These are phyloP conservation scores for Bergia puertoricense DNA, from an alignment of 92 coral and sea anemone genomes.

Conservation along the genomic window DNA sequence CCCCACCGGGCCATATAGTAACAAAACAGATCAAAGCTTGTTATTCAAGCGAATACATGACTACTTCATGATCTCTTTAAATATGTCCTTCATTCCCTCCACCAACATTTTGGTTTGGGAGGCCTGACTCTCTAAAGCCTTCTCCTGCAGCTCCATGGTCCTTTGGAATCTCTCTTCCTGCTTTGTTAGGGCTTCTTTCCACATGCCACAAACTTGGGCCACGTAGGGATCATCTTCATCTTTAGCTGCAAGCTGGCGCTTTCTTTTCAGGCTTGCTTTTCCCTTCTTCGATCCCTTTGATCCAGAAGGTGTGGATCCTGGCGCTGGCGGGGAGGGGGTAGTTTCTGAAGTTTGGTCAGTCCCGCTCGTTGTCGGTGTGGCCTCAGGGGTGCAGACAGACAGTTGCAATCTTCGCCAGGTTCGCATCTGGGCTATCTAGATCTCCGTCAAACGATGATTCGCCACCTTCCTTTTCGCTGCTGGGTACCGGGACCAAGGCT, in stretches of 20 bases:
- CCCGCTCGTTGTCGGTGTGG: conserved; percentile 30
- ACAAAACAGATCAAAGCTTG: conserved; percentile 35
- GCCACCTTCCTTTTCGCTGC: conserved; percentile 28
- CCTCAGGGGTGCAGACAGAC: conserved; percentile 38
- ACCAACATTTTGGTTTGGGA: conserved; percentile 41
- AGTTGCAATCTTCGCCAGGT: conserved; percentile 38
- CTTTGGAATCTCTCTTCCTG: conserved; percentile 45
- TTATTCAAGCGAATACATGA: conserved; percentile 28
- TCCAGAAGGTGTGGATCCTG: conserved; percentile 41
- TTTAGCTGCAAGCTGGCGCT: conserved; percentile 33
- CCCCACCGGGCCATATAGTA: conserved; percentile 31
- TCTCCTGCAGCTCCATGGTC: conserved; percentile 46
- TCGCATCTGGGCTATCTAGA: conserved; percentile 35
- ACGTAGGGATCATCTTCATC: conserved; percentile 38
- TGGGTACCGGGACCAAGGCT: conserved; percentile 41
- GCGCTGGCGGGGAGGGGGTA: conserved; percentile 40
- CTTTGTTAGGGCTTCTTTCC: conserved; percentile 42
- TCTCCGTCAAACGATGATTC: conserved; percentile 25
- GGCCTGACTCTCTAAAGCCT: conserved; percentile 44
- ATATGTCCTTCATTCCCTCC: conserved; percentile 44
- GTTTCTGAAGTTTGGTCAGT: conserved; percentile 34
- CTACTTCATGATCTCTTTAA: conserved; percentile 41
- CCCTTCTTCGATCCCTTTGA: conserved; percentile 36
- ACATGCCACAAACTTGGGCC: conserved; percentile 39
- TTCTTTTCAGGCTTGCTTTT: conserved; percentile 35